Evolutionary conservation across 2,113 vertebrate genomes (phyloP).

Genomic region (Melanotaenia duboulayi): DNA sequence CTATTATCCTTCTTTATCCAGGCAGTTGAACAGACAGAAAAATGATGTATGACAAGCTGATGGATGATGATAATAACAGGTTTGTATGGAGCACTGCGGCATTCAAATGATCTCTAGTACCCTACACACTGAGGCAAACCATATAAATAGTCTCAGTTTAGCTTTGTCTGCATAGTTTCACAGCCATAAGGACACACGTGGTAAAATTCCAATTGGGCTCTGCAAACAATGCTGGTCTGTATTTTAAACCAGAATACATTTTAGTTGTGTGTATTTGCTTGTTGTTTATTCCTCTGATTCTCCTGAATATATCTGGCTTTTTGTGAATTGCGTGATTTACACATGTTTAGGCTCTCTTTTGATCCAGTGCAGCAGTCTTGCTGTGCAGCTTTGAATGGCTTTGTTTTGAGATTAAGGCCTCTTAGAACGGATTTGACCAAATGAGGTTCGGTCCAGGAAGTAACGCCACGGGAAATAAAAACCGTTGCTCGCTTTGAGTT

Average conservation of each 20-base stretch:
- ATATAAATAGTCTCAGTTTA: conserved; percentile 45
- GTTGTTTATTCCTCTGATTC: conserved; percentile 2
- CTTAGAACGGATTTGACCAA: conserved; percentile 24
- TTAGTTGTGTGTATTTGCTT: background rate
- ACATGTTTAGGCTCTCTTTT: conserved; percentile 19
- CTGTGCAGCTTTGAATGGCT: conserved; percentile 7
- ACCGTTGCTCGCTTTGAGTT: conserved; percentile 11
- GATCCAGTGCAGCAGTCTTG: conserved; percentile 5
- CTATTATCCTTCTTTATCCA: conserved; percentile 13
- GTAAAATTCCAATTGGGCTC: background rate
- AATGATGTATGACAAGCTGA: conserved; percentile 57
- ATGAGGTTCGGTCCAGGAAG: background rate
- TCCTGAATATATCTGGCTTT: conserved; percentile 7
- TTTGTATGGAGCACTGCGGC: conserved; percentile 52
- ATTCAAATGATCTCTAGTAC: conserved; percentile 53
- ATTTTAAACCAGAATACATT: background rate
- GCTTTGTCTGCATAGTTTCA: conserved; percentile 55
- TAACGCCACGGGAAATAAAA: background rate
- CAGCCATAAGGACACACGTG: background rate
- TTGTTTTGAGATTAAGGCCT: conserved; percentile 22
- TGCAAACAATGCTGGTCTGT: conserved; percentile 1
- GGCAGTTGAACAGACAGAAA: conserved; percentile 14
- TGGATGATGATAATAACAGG: conserved; percentile 71
- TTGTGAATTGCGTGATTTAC: conserved; percentile 16
- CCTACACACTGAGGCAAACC: conserved; percentile 30